Base-by-base conservation (phyloP, 2,797 vertebrate genomes). In the Myotis myotis region DNA sequence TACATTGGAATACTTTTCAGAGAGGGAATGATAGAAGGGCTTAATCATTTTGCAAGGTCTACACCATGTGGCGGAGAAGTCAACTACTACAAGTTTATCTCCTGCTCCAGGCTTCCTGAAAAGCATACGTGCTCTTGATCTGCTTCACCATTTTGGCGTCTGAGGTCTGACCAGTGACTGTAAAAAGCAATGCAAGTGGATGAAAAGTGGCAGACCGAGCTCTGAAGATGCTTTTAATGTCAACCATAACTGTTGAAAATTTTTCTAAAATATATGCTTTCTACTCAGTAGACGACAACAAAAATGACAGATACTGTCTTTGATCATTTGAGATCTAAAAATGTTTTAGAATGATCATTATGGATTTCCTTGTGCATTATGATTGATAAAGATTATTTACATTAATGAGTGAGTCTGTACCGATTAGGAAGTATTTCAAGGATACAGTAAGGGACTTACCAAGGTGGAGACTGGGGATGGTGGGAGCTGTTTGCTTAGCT, bases 11-110 rank as follows among this genome's bases (percentile, higher is more conserved):
- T 62, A 44, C 38, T 81, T 60, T 57, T 62, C 78, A 81, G 78
- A 81, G 25, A 62, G 36, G 25, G 38, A 62, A 0, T 97, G 4
- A 60, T 12, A 60, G 57, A 91, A 0, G 0, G 99, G 99, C 36
- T 85, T 98, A 17, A 99, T 99, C 33, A 6, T 78, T 97, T 94
- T 98, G 96, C 99, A 99, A 49, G 99, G 99, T 13, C 99, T 98
- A 53, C 99, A 99, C 99, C 99, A 99, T 0, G 96, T 96, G 13
- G 99, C 99, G 0, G 98, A 99, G 97, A 99, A 99, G 96, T 99
- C 98, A 92, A 99, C 98, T 17, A 99, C 99, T 83, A 99, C 78
- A 91, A 99, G 98, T 83, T 98, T 99, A 0, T 78, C 25, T 70
- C 98, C 98, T 17, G 98, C 16, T 16, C 96, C 99, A 94, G 70